Evolutionary conservation across 1,140 invertebrate genomes (phyloP), one percentile per base, ranked within the genome.

Genomic region (Vanessa atalanta): DNA sequence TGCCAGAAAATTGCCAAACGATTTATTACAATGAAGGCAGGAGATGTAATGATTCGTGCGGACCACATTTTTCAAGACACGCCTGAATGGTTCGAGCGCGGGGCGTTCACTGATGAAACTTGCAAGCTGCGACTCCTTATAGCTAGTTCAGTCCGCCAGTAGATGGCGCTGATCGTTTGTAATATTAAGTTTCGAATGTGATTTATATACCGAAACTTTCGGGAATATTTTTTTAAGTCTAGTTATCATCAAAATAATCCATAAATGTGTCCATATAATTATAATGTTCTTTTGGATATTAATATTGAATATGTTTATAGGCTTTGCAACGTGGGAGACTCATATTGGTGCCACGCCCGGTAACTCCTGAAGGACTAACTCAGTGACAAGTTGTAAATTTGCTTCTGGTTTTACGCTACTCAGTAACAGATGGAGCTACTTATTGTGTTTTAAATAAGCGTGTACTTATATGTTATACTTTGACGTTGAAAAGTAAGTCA

Each of bases 51-150:
- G 78, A 76, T 65, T 65, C 78, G 79, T 64, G 63, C 51, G 50
- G 74, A 80, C 64, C 75, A 72, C 73, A 80, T 81, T 80, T 81
- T 78, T 81, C 81, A 80, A 70, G 73, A 72, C 72, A 67, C 79
- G 83, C 79, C 66, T 74, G 79, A 83, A 76, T 84, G 71, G 66
- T 48, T 47, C 72, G 73, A 68, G 31, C 61, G 53, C 70, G 64
- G 63, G 73, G 70, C 60, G 74, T 31, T 61, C 20, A 72, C 73
- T 74, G 77, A 72, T 64, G 70, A 53, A 63, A 23, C 14, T 65
- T 16, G 31, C 70, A 66, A 69, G 47, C 63, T 51, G 64, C 48
- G 64, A 14, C 15, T 47, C 76, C 73, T 76, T 76, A 69, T 65
- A 65, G 67, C 72, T 70, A 50, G 50, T 65, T 70, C 66, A 47